phyloP scores from a whole-genome alignment of 2,888 invertebrate species.

The Eupeodes luniger region DNA sequence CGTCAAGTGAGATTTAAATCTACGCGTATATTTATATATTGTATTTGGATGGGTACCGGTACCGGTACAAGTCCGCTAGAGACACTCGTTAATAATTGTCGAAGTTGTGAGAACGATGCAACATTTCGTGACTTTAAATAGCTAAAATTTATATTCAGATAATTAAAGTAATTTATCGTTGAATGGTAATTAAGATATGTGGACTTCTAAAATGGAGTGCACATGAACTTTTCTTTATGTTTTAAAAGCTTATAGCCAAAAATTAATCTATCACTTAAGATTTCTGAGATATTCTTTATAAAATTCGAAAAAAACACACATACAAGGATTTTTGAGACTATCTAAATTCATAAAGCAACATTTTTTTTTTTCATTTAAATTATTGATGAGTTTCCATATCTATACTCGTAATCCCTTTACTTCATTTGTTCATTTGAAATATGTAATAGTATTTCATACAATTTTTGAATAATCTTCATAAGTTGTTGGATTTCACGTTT shows the following conservation, averaged over 20 bases:
- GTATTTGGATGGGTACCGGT: background rate
- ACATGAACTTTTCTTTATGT: background rate
- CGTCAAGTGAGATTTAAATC: conserved; percentile 45
- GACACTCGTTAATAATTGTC: conserved; percentile 5
- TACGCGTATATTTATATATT: background rate
- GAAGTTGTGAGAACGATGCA: conserved; percentile 32
- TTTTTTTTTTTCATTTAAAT: too few relatives aligned
- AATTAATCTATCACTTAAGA: too few relatives aligned
- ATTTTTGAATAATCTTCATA: too few relatives aligned
- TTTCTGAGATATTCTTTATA: too few relatives aligned
- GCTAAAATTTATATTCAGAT: background rate
- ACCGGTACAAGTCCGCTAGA: background rate
- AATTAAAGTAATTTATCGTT: conserved; percentile 38
- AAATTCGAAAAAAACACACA: too few relatives aligned
- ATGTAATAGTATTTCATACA: too few relatives aligned
- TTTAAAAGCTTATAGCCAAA: background rate
- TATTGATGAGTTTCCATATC: too few relatives aligned
- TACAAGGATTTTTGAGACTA: too few relatives aligned
- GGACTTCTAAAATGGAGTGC: background rate
- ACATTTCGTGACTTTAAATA: conserved; percentile 48
- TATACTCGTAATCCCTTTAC: too few relatives aligned
- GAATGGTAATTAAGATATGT: conserved; percentile 38
- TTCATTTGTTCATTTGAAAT: too few relatives aligned
- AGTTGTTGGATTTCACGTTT: too few relatives aligned
- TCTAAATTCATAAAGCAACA: too few relatives aligned